Base-by-base conservation (phyloP, 2,797 vertebrate species). In the Anolis apletophallus region DNA sequence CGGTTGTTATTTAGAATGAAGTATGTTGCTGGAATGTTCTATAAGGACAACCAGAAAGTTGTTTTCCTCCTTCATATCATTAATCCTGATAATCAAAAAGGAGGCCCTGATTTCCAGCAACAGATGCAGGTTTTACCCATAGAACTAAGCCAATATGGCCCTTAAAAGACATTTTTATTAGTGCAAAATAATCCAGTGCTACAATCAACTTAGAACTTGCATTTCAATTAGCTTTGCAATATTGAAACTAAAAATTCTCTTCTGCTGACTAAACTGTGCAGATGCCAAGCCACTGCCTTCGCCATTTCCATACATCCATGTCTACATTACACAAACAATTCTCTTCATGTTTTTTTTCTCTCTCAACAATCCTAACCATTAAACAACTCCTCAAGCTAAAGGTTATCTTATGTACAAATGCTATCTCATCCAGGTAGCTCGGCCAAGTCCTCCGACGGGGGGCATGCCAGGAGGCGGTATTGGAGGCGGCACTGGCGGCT, bases 371-470 rank as follows among this genome's bases (percentile, higher is more conserved):
- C 89, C 83, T 89, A 84, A 91, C 92, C n/a, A 11, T 88, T 89
- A 88, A 83, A 87, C 88, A 91, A 88, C 67, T 85, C 68, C 79
- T 87, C 85, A 86, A 89, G 19, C 9, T 75, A 88, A 90, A 82
- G 81, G 80, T 14, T 82, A 40, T 79, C 5, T 29, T 19, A 71
- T 93, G 83, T 92, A 93, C 87, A 86, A 46, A 55, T 90, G 94
- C 97, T 98, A 99, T 97, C 98, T 98, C 98, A 98, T 97, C 98
- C 98, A 98, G 0, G 97, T 97, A 1, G 98, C 97, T 1, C 97
- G 97, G 84, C 98, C 98, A 85, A 99, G 94, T 54, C 97, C 97
- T 50, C 95, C 96, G 2, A 97, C 97, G 0, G 97, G 97, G 1
- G 98, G 98, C 98, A 99, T 98, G 85, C 97, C 98, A 0, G 98